Conservation (phyloP, 2,888 invertebrate species). For the Rotaria magnacalcarata region DNA sequence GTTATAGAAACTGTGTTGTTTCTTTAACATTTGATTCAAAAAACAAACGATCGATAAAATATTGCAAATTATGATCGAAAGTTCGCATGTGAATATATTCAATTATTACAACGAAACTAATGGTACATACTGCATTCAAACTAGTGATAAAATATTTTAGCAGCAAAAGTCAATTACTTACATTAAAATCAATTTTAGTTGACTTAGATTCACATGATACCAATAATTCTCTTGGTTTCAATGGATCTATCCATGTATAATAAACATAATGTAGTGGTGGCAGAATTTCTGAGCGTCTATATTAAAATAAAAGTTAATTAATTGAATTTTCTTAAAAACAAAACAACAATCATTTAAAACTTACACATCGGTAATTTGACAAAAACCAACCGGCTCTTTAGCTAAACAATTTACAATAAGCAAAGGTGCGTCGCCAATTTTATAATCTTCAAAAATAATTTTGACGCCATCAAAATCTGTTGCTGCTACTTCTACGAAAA, state of each 20-base stretch:
- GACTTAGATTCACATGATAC: slow-evolving; percentile 62
- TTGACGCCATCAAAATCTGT: slow-evolving; percentile 82
- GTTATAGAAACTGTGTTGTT: no score
- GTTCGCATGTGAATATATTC: no score
- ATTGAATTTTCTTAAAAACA: no score
- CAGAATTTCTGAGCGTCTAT: background rate
- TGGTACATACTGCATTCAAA: no score
- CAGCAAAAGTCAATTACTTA: background rate
- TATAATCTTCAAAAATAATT: slow-evolving; percentile 77
- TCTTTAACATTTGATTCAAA: no score
- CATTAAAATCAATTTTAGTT: background rate
- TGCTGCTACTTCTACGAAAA: slow-evolving; percentile 72
- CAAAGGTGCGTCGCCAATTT: slow-evolving; percentile 80
- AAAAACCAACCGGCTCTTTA: slow-evolving; percentile 65
- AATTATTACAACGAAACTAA: no score
- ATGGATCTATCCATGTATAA: slow-evolving; percentile 61
- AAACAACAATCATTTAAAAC: background rate
- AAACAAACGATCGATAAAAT: no score
- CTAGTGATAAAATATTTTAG: no score
- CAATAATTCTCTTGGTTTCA: slow-evolving; percentile 61
- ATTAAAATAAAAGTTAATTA: background rate
- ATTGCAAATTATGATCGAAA: no score
- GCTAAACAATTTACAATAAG: slow-evolving; percentile 78
- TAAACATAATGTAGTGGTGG: slow-evolving; percentile 65
- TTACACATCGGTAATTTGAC: slow-evolving; percentile 54